Evolutionary conservation across 2,888 invertebrate genomes (phyloP), one percentile per base, ranked within the genome.

Genomic region (Diploptera punctata): DNA sequence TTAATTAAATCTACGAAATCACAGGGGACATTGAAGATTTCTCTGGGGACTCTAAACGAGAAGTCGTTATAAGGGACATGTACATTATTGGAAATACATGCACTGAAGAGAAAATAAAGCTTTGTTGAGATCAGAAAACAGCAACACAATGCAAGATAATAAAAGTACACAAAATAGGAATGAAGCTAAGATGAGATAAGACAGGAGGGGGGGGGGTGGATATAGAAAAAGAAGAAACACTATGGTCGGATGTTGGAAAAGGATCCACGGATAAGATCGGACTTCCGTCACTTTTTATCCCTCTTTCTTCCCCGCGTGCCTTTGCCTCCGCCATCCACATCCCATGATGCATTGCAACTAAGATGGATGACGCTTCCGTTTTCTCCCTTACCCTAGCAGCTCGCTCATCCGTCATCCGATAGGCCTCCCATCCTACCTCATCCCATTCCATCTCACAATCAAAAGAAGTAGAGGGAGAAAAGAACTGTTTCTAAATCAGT

Each of bases 301-400:
- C 65, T 24, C 26, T 47, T 65, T 47, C 47, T 65, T 21, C 47
- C 68, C 52, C 62, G 26, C 47, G 26, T 49, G 68, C 31, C 52
- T 67, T 26, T 26, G 26, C 62, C 70, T 62, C 61, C 49, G 33
- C 65, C 71, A 65, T 72, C 68, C 72, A 61, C 72, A 49, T 47
- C 61, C 72, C 72, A 72, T 72, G 72, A 72, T 72, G 68, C 72
- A 68, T 72, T 49, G 60, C 72, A 72, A 52, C 68, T 72, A 72
- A 72, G 72, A 72, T 72, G 72, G 61, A 72, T 72, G 68, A 61
- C 52, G 60, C 68, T 68, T 72, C 72, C 68, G 68, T 68, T 60
- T 68, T 60, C 62, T 47, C 49, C 61, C 21, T 60, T 61, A 44
- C 65, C 21, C 31, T 57, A 4, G 57, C 29, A 43, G 65, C 47